These are phyloP conservation scores for Drosophila atripex DNA, from an alignment of 2,888 invertebrate species.

Conservation along the genomic window DNA sequence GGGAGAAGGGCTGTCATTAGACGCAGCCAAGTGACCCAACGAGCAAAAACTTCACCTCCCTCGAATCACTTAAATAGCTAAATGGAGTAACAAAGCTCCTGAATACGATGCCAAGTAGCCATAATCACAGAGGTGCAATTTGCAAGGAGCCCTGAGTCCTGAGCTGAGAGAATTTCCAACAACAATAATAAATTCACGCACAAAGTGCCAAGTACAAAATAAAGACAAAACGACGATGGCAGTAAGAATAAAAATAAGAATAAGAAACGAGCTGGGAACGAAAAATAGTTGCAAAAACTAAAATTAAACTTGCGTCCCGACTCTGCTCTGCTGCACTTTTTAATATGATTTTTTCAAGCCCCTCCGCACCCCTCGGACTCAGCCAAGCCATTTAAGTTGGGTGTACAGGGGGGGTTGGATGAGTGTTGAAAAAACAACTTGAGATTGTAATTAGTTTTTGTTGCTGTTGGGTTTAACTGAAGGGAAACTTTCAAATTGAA, in stretches of 20 bases:
- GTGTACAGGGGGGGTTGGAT: slow-evolving; percentile 22
- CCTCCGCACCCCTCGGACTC: slow-evolving; percentile 23
- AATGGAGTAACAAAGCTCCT: slow-evolving; percentile 51
- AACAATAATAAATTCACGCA: slow-evolving; percentile 71
- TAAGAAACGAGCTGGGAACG: slow-evolving; percentile 32
- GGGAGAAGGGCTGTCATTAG: slow-evolving; percentile 56
- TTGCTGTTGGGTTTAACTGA: slow-evolving; percentile 74
- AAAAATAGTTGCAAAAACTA: slow-evolving; percentile 73
- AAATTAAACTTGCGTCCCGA: slow-evolving; percentile 62
- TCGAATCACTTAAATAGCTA: slow-evolving; percentile 55
- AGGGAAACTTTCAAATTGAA: slow-evolving; percentile 78
- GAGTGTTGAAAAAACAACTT: slow-evolving; percentile 74
- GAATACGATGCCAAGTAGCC: slow-evolving; percentile 68
- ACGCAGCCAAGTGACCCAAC: slow-evolving; percentile 33
- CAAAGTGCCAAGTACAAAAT: slow-evolving; percentile 72
- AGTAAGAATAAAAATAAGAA: slow-evolving; percentile 14
- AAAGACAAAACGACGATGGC: slow-evolving; percentile 57
- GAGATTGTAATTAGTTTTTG: slow-evolving; percentile 82
- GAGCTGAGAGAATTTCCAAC: slow-evolving; percentile 44
- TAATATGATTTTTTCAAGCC: slow-evolving; percentile 57
- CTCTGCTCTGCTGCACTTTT: slow-evolving; percentile 38
- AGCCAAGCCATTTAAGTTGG: slow-evolving; percentile 41
- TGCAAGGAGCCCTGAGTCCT: slow-evolving; percentile 29
- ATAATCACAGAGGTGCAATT: slow-evolving; percentile 80
- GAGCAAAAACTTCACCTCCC: not conserved